Evolutionary conservation across 2,113 vertebrate genomes (phyloP), one percentile per base, ranked within the genome.

Genomic region (Dicentrarchus labrax): DNA sequence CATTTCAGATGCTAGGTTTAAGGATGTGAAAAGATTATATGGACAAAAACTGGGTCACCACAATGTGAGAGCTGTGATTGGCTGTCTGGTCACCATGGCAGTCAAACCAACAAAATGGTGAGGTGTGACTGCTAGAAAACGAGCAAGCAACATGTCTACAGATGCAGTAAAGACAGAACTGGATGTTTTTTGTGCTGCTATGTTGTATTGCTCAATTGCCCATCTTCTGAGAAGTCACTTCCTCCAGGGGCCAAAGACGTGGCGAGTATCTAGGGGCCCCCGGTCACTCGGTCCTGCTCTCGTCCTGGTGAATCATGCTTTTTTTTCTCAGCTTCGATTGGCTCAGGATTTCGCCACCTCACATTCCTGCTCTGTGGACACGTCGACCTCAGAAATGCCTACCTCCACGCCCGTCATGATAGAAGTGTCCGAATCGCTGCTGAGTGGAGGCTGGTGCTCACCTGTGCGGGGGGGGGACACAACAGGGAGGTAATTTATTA

Each of bases 401-500:
- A 97, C 94, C 67, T 97, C 97, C 94, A 96, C 93, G 0, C 96
- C 96, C 95, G 96, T 94, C 72, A 97, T 97, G 78, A 97, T 79
- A 0, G 98, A 99, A 43, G 97, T 96, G 92, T 98, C 97, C 0
- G 97, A 98, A 82, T 97, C 97, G 6, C 97, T 98, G 96, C 97
- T 98, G 76, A 97, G 91, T 0, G 96, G 95, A 66, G 96, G 96
- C 88, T 97, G 97, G 86, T 96, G 96, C 72, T 98, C 98, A 94
- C 96, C 98, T 99, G 94, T 43, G 11, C 70, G 39, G 39, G 21
- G 17, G n/a, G 48, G 6, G n/a, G n/a, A n/a, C n/a, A n/a, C n/a
- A n/a, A 76, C 17, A 74, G 5, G 38, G 36, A 50, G 30, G 17
- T 9, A 1, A 82, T 16, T 74, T 3, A 56, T 78, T 50, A 66